Evolutionary conservation across 2,113 vertebrate species (phyloP), one percentile per base, ranked within the genome.

Genomic region (Strix aluco): DNA sequence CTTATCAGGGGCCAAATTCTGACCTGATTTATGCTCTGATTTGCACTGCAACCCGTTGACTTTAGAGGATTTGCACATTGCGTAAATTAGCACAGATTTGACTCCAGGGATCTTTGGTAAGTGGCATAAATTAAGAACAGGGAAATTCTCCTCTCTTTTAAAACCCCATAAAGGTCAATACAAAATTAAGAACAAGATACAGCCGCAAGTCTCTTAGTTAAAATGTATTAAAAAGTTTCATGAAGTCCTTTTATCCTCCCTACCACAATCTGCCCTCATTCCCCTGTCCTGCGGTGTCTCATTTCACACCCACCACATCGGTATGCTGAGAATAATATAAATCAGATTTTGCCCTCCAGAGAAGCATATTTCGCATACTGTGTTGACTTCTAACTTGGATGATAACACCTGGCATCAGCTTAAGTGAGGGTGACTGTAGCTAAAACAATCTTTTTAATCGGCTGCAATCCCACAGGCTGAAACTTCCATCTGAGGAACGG

Each of bases 81-180:
- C 6, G 42, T 80, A 94, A 95, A 97, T 95, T 91, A 94, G 81
- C 84, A 73, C 51, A 82, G 66, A 90, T 96, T 77, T 95, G 89
- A 73, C 92, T 75, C 86, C 78, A 34, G 92, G 92, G 87, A 96
- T 95, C 73, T 88, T 85, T 65, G n/a, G 59, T 74, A 88, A 97
- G 94, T 77, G 86, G 71, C 91, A 90, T 95, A 95, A 96, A 97
- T 95, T 95, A 94, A 91, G 95, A 94, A 88, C 42, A 80, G 62
- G 91, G 62, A 95, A 96, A 96, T 94, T 92, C 89, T 85, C 69
- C 58, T 97, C 78, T 92, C 94, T 91, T 93, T 95, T 92, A 89
- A 95, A 97, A 92, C 84, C 62, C 78, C 74, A 90, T 95, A 96
- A 96, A 95, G 94, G 94, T 97, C 81, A 95, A 87, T 22, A 91